Base-by-base conservation (phyloP, 1,140 invertebrate genomes). In the Samia ricini region DNA sequence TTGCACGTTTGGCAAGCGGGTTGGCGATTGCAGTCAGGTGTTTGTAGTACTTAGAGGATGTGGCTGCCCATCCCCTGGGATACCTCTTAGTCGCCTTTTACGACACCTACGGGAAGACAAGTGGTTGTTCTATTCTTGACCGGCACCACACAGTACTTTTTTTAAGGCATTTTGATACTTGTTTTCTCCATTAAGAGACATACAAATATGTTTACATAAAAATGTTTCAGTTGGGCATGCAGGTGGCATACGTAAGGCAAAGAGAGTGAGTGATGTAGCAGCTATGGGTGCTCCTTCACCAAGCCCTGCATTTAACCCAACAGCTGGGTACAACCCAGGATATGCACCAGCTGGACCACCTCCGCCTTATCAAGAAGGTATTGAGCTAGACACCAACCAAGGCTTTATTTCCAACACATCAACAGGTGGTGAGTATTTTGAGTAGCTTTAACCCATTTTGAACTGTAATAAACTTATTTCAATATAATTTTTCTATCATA, bases 221-320 rank as follows among this genome's bases (percentile, higher is more conserved):
- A n/a, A n/a, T 23, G 56, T 64, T 75, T 61, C 68, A 89, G 87
- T 88, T 52, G 74, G 74, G 15, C 77, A 69, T 20, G 36, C 72
- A 4, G 81, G 81, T 2, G 85, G 84, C 3, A 78, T 83, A 29
- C 78, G 92, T 15, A 94, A 94, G 77, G 82, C 92, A 0, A 93
- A 94, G 78, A 85, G 93, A 7, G 93, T 94, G 7, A 93, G 92
- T 72, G 93, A 94, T 89, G 91, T 94, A 8, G 92, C 92, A 59
- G 92, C 93, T 2, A 92, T 94, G 92, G 93, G 94, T 18, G 80
- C 89, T 24, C 77, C 89, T 61, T 55, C 89, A 61, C 88, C 83
- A 2, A 56, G 58, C 2, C 76, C 81, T 3, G 65, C 73, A 4
- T 83, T 76, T 29, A 74, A 58, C 48, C 76, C 85, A 0, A 57